Conservation (phyloP, 2,797 vertebrate species). For the Catharus ustulatus region DNA sequence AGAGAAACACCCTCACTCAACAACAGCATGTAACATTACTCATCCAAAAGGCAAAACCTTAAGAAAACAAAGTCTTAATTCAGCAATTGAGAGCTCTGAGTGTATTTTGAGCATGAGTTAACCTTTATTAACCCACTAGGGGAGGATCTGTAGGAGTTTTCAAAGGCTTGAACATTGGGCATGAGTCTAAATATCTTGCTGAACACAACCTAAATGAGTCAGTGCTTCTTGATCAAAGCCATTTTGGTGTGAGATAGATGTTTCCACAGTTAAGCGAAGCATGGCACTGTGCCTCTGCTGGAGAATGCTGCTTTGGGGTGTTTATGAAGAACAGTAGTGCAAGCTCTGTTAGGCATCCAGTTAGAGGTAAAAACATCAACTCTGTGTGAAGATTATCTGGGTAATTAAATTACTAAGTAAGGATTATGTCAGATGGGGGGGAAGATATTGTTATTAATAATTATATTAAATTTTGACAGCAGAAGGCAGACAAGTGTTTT, state of each 20-base stretch:
- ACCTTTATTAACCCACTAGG: background rate
- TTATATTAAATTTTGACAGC: slow-evolving; percentile 33
- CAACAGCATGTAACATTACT: fast-evolving
- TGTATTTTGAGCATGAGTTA: background rate
- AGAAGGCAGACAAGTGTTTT: slow-evolving; percentile 14
- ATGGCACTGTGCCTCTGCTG: background rate
- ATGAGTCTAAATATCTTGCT: background rate
- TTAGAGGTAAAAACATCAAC: background rate
- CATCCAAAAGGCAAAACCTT: background rate
- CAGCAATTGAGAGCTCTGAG: background rate
- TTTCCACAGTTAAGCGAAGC: background rate
- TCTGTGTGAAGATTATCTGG: background rate
- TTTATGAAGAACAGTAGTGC: background rate
- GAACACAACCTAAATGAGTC: background rate
- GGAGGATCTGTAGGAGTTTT: background rate
- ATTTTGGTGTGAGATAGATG: background rate
- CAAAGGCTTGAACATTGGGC: background rate
- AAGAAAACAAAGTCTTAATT: background rate
- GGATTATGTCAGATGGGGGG: background rate
- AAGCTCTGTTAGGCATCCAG: background rate
- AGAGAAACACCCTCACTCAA: background rate
- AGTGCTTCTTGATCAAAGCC: background rate
- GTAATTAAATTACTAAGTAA: slow-evolving; percentile 45
- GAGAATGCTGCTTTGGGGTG: background rate
- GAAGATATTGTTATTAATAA: background rate